These are phyloP conservation scores for Delphinapterus leucas DNA, from an alignment of 2,113 vertebrate species.

Conservation along the genomic window DNA sequence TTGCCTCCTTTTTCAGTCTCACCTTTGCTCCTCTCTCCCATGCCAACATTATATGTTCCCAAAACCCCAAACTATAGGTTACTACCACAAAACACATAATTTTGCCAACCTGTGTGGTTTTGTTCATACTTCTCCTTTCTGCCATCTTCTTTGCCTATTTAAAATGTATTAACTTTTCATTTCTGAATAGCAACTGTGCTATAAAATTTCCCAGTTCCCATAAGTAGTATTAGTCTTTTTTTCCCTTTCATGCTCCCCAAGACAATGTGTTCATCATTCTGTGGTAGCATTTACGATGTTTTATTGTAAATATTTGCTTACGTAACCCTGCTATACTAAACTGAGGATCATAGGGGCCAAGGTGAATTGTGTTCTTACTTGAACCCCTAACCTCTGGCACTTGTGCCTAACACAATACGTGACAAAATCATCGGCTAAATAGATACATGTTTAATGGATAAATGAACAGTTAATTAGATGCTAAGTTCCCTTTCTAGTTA, in stretches of 20 bases:
- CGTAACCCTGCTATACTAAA: not conserved
- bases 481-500: not conserved
- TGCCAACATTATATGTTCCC: not conserved
- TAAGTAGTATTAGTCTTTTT: not conserved
- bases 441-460: not conserved
- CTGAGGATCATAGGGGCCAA: not conserved
- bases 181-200: not conserved
- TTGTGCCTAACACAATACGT: not conserved
- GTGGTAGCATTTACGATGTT: not conserved
- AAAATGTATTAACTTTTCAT: not conserved
- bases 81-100: not conserved
- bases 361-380: not conserved
- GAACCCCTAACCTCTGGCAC: not conserved
- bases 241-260: not conserved
- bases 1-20: not conserved
- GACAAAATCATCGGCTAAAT: not conserved
- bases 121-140: not conserved
- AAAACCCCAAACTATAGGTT: not conserved
- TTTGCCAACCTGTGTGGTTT: not conserved
- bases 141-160: not conserved
- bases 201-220: not conserved
- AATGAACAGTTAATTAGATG: not conserved
- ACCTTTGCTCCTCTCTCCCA: not conserved
- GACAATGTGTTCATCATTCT: not conserved
- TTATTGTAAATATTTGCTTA: not conserved